Percentiles rank a stretch among this genome's conserved stretches.
Conservation (phyloP, 2,797 vertebrate genomes). For the Sebastes kiyomatsui region DNA sequence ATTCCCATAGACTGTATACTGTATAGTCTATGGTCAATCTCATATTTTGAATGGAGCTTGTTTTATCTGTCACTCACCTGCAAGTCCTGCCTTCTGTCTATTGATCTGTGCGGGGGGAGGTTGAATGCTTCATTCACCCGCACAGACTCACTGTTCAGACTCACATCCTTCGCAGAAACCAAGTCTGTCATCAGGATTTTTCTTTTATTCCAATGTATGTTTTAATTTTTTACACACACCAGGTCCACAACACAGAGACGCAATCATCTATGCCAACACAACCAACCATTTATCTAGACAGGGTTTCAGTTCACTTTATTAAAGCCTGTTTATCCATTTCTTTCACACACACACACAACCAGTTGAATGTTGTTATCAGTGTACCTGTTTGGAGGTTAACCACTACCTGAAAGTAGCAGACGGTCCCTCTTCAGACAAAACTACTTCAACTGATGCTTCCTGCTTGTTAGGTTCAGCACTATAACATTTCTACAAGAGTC, state of each 20-base stretch:
- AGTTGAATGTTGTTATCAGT: background rate
- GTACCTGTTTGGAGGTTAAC: constrained; percentile 33
- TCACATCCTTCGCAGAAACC: constrained; percentile 5
- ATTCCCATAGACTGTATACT: too few species aligned
- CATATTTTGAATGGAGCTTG: background rate
- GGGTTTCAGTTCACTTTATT: constrained; percentile 48
- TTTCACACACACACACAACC: background rate
- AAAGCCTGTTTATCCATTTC: background rate
- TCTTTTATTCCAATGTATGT: constrained; percentile 1
- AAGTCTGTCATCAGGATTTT: constrained; percentile 1
- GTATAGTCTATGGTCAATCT: background rate
- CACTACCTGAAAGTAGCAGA: constrained; percentile 22
- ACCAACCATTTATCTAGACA: background rate
- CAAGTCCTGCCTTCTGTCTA: constrained; percentile 42
- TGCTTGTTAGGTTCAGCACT: background rate
- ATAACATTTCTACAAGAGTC: background rate
- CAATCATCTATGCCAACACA: background rate
- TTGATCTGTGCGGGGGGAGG: background rate
- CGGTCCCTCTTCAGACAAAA: constrained; percentile 26
- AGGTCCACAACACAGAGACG: constrained; percentile 11
- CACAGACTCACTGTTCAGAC: constrained; percentile 2
- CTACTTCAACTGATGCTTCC: background rate
- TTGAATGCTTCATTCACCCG: constrained; percentile 7
- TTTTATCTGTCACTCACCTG: constrained; percentile 62
- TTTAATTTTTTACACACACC: background rate